These are phyloP conservation scores for Oreortyx pictus DNA, from an alignment of 2,797 vertebrate genomes.

Conservation along the genomic window DNA sequence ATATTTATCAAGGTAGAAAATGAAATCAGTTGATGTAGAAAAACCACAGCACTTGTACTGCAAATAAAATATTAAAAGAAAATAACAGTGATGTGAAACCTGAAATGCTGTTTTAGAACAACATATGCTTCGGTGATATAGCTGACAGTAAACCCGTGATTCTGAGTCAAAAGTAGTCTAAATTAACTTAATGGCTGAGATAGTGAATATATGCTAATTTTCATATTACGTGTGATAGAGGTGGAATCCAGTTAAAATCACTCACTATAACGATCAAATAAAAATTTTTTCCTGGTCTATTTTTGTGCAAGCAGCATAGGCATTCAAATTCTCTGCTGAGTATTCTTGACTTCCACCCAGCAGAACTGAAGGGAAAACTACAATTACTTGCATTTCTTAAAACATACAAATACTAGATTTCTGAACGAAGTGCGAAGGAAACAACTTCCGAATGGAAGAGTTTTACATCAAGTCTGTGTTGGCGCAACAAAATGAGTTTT, in stretches of 20 bases:
- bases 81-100: conserved; percentile 39
- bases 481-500: not conserved
- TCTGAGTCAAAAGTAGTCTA: not conserved
- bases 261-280: not conserved
- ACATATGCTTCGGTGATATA: not conserved
- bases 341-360: not conserved
- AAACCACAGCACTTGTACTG: conserved; percentile 25
- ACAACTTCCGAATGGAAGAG: not conserved
- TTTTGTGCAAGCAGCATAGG: not conserved
- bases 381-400: conserved; percentile 48
- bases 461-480: not conserved
- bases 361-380: not conserved
- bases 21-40: conserved; percentile 58
- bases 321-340: not conserved
- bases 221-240: not conserved
- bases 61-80: conserved; percentile 40
- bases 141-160: not conserved
- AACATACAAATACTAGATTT: conserved; percentile 46
- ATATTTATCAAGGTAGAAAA: conserved; percentile 67
- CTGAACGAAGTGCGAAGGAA: conserved; percentile 25
- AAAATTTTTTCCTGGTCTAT: not conserved
- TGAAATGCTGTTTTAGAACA: not conserved
- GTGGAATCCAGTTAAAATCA: not conserved
- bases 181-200: not conserved
- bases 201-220: not conserved